These are phyloP conservation scores for Phyllopteryx taeniolatus DNA, from an alignment of 2,113 vertebrate species.

Conservation along the genomic window DNA sequence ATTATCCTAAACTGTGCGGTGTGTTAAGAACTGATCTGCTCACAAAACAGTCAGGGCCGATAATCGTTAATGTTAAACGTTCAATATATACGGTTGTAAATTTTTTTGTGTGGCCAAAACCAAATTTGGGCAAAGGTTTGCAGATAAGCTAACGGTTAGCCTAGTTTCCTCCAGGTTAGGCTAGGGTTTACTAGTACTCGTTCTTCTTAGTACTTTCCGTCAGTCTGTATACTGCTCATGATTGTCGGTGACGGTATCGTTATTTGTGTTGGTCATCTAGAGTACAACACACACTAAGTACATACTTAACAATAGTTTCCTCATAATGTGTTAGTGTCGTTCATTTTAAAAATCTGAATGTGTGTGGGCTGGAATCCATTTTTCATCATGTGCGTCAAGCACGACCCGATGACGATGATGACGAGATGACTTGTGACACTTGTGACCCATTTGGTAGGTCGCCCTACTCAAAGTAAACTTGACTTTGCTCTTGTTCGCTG, in stretches of 20 bases:
- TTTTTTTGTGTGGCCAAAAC: neutral
- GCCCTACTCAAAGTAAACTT: constrained; percentile 44
- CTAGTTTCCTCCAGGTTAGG: neutral
- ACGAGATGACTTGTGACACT: constrained; percentile 47
- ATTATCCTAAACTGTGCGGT: neutral
- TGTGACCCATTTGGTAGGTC: constrained; percentile 50
- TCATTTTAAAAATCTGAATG: neutral
- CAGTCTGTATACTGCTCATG: no score
- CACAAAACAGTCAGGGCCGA: neutral
- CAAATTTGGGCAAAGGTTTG: neutral
- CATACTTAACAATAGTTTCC: no score
- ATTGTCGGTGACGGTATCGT: no score
- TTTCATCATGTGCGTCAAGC: constrained; percentile 45
- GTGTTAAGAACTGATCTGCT: neutral
- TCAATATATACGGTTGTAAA: neutral
- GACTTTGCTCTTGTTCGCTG: constrained; percentile 12
- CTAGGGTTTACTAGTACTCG: no score
- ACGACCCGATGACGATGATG: constrained; percentile 47
- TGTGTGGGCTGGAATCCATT: constrained; percentile 33
- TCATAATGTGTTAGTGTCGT: no score
- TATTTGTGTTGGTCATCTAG: no score
- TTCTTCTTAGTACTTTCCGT: no score
- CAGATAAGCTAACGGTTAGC: no score
- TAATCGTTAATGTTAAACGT: neutral
- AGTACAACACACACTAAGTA: no score